Conservation (phyloP, 2,797 vertebrate species). For the Coreius guichenoti region DNA sequence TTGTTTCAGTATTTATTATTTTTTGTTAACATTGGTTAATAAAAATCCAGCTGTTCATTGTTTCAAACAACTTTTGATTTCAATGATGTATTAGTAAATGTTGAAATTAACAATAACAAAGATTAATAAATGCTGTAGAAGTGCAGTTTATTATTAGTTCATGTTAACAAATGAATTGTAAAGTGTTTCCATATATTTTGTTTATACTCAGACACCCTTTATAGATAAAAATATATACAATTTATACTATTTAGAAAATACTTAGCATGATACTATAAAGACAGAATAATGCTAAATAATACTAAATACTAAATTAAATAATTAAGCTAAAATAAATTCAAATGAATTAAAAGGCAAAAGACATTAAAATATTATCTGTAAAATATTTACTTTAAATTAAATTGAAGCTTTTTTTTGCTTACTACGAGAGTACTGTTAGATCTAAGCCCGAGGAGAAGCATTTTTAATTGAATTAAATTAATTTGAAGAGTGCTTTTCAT, state of each 20-base stretch:
- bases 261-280: background rate
- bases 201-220: background rate
- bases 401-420: background rate
- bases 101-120: too few relatives aligned
- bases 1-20: too few relatives aligned
- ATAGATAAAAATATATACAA: background rate
- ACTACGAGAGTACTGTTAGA: too few relatives aligned
- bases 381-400: background rate
- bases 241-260: background rate
- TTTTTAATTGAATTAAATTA: background rate
- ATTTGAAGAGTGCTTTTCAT: background rate
- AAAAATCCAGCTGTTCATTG: too few relatives aligned
- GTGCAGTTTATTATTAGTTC: too few relatives aligned
- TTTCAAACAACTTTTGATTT: too few relatives aligned
- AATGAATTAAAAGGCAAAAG: background rate
- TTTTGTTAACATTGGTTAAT: too few relatives aligned
- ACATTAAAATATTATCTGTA: background rate
- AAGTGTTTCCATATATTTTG: background rate
- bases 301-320: background rate
- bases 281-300: background rate
- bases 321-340: background rate
- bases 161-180: too few relatives aligned
- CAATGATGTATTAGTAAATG: too few relatives aligned
- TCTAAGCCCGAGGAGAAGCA: background rate
- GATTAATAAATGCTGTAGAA: too few relatives aligned